Evolutionary conservation across 1,140 invertebrate species (phyloP).

Genomic region (Euura saliciscinereae): DNA sequence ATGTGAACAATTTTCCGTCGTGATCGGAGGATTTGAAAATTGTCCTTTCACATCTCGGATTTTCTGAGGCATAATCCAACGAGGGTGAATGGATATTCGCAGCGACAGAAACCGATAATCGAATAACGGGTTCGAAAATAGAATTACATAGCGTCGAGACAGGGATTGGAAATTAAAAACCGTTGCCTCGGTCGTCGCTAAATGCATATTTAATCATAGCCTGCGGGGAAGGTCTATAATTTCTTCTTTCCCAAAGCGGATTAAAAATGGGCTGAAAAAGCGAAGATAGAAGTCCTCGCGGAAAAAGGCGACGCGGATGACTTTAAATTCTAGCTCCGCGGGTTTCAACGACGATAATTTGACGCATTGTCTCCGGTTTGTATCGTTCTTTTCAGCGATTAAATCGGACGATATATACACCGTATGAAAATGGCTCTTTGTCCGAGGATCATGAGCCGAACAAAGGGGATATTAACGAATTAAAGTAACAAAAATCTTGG

Average conservation of each 20-base stretch:
- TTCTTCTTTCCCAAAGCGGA: neutral
- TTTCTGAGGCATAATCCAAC: neutral
- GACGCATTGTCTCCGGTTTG: neutral
- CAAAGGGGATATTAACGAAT: neutral
- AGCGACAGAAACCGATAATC: neutral
- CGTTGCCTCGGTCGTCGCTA: neutral
- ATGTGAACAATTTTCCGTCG: no score
- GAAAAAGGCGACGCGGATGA: neutral
- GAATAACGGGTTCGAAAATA: neutral
- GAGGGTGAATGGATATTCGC: neutral
- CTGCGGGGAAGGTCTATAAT: neutral
- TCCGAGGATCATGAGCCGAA: neutral
- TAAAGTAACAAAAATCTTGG: neutral
- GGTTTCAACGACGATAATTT: neutral
- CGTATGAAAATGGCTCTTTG: neutral
- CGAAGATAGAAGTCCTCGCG: neutral
- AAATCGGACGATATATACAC: neutral
- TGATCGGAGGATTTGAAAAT: neutral
- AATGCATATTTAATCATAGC: neutral
- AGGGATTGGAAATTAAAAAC: neutral
- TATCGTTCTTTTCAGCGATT: neutral
- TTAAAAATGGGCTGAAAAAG: neutral
- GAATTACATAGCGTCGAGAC: neutral
- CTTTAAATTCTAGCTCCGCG: neutral
- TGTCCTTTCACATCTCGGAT: neutral